Evolutionary conservation across 2,113 vertebrate species (phyloP), one percentile per base, ranked within the genome.

Genomic region (Gobiocypris rarus): DNA sequence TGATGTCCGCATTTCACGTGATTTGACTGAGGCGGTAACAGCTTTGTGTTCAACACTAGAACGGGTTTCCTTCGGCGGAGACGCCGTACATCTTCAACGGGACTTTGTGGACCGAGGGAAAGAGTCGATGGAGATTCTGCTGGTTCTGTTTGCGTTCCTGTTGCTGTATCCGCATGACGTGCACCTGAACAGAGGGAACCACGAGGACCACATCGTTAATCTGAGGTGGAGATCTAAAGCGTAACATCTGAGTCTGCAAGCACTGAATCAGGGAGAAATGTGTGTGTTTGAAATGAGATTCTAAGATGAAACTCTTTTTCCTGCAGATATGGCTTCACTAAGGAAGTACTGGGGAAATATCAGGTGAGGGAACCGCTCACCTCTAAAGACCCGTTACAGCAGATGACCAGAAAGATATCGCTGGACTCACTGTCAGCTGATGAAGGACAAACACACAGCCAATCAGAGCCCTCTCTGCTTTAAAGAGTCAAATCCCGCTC

Each of bases 71-170:
- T 0, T 98, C 97, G 0, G 90, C 94, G 45, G 96, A 97, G 88
- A 97, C 94, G 38, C 91, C 95, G 0, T 99, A 98, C 0, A 92
- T 98, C 81, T 98, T 99, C 91, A 99, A 98, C 0, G 96, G 97
- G 97, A 99, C 89, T 99, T 96, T 10, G 97, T 99, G 89, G 97
- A 99, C 85, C 93, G 97, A 89, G 97, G 97, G 69, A 96, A 96
- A 78, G 91, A 96, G 87, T 99, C 97, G 4, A 89, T 98, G 0
- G 97, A 99, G 93, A 94, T 98, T 85, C 93, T 99, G 84, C 92
- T 98, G 86, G 84, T 97, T 71, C 92, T 98, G 67, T 98, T 98
- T 45, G 93, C 95, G 74, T 98, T 98, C 92, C 94, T 97, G 90
- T 86, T 99, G 85, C 93, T 98, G 85, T 98, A 97, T 48, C 97